Evolutionary conservation across 2,113 vertebrate genomes (phyloP), one percentile per base, ranked within the genome.

Genomic region (Ranitomeya imitator): DNA sequence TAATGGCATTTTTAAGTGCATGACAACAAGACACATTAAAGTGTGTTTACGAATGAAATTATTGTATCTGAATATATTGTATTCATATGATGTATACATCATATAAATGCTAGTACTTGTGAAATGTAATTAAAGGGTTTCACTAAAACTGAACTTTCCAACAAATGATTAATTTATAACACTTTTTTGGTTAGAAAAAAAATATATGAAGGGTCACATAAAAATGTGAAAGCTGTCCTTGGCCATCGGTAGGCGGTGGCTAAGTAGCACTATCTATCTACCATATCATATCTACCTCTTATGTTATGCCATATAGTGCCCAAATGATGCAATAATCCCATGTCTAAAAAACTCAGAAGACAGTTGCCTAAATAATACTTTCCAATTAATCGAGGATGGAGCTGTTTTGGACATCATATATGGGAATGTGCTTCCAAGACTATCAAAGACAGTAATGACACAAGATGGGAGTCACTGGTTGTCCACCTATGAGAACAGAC

Each of bases 1-100:
- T 19, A 83, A 63, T 57, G 63, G 77, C 16, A 80, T 71, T 80
- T 87, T 45, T 69, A n/a, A 67, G 71, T 11, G 87, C 87, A 85
- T 88, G 87, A 54, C 51, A 81, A 81, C 16, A 74, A 45, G 67
- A 59, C 67, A 31, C 86, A 82, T 11, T 87, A 37, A 69, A 80
- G n/a, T 60, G 57, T 76, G 51, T 82, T 81, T 67, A 57, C 9
- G 59, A 51, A 54, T 23, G 31, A 65, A 23, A 52, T 51, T 14
- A 79, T 54, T 78, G 13, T 63, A 55, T 31, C 52, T 65, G 5
- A 21, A 67, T 45, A 21, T 67, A 61, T 52, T 23, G 8, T 23
- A 65, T 78, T 21, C 37, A 61, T 10, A 57, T 45, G 37, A 77
- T 11, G 45, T 7, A 21, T 45, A 23, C 21, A 76, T 45, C 54